phyloP scores from a whole-genome alignment of 2,113 vertebrate genomes.

The Poeciliopsis turrubarensis region DNA sequence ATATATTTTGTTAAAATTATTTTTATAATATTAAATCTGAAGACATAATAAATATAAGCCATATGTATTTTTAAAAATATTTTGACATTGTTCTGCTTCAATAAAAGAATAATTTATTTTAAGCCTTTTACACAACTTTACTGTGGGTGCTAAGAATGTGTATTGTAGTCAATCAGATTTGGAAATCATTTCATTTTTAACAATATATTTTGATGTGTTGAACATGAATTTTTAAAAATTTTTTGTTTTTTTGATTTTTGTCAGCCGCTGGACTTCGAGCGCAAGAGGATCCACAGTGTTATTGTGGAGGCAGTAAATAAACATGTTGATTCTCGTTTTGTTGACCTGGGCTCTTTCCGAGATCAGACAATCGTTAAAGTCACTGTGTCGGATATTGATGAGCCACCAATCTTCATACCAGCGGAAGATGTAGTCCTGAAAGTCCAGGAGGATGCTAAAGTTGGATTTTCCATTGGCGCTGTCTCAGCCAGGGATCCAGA shows the following conservation, averaged over 20 bases:
- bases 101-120: too few species aligned
- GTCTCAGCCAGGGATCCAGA: constrained; percentile 95
- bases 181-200: neutral
- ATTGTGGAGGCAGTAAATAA: constrained; percentile 97
- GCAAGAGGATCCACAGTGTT: constrained; percentile 89
- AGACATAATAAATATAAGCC: too few species aligned
- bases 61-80: too few species aligned
- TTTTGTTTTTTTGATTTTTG: neutral
- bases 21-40: too few species aligned
- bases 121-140: too few species aligned
- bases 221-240: neutral
- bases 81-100: too few species aligned
- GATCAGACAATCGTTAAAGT: constrained; percentile 95
- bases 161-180: too few species aligned
- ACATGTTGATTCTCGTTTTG: constrained; percentile 91
- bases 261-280: constrained; percentile 94
- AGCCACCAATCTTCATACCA: constrained; percentile 91
- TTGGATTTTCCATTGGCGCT: constrained; percentile 89
- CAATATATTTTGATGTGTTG: neutral
- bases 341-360: constrained; percentile 91
- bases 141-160: too few species aligned
- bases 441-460: constrained; percentile 90
- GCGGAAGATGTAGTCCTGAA: constrained; percentile 86
- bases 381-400: constrained; percentile 89
- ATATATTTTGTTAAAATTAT: too few species aligned